Conservation (phyloP, 1,140 invertebrate species). For the Halyomorpha halys region DNA sequence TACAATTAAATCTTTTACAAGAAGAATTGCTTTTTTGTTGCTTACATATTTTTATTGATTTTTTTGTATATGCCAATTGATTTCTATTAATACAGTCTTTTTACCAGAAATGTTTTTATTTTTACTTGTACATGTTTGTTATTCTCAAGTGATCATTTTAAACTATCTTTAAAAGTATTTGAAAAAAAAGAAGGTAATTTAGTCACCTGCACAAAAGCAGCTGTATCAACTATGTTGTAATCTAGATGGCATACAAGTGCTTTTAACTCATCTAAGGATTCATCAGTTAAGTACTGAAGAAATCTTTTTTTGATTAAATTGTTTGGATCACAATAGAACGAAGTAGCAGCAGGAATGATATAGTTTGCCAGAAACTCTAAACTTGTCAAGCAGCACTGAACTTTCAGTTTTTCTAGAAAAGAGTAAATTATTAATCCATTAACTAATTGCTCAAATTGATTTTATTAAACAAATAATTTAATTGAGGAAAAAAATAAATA, state of each 20-base stretch:
- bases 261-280: constrained; percentile 30
- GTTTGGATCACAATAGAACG: constrained; percentile 26
- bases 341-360: constrained; percentile 28
- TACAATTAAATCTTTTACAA: too few relatives aligned
- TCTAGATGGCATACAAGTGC: constrained; percentile 27
- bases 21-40: too few relatives aligned
- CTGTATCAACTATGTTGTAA: constrained; percentile 30
- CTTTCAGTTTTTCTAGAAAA: constrained; percentile 28
- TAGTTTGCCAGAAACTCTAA: constrained; percentile 31
- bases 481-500: neutral
- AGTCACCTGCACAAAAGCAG: constrained; percentile 30
- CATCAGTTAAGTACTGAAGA: constrained; percentile 26
- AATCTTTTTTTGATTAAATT: constrained; percentile 23
- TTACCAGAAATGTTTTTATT: too few relatives aligned
- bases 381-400: constrained; percentile 31
- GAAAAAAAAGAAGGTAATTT: neutral
- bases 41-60: too few relatives aligned
- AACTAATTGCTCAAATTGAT: neutral
- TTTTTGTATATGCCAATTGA: too few relatives aligned
- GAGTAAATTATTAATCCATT: neutral
- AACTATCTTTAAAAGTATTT: too few relatives aligned
- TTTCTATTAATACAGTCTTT: too few relatives aligned
- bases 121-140: too few relatives aligned
- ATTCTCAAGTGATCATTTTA: too few relatives aligned
- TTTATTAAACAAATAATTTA: neutral